Evolutionary conservation across 2,797 vertebrate genomes (phyloP).

Genomic region (Neostethus bicornis): DNA sequence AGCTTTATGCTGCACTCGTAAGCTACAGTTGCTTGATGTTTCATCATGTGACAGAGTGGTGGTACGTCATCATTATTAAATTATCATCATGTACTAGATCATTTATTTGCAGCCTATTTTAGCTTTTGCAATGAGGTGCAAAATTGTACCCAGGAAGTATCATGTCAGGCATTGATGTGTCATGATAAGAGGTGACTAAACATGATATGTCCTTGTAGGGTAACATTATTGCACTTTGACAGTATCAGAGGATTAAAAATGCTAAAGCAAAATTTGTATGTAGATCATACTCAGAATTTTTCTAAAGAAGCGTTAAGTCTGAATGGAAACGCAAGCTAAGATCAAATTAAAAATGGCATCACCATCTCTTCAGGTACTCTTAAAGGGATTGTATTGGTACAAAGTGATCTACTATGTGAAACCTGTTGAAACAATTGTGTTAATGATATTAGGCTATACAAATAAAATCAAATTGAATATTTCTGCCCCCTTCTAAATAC

Average conservation of each 20-base stretch:
- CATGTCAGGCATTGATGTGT: constrained; percentile 21
- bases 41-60: constrained; percentile 10
- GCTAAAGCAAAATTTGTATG: constrained; percentile 2
- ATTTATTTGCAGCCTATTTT: constrained; percentile 36
- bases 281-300: constrained; percentile 43
- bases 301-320: constrained; percentile 33
- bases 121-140: constrained; percentile 26
- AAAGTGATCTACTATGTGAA: no score
- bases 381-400: no score
- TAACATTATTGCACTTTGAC: constrained; percentile 13
- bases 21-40: constrained; percentile 5
- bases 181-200: constrained; percentile 25
- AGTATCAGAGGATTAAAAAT: constrained; percentile 15
- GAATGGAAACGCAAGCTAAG: constrained; percentile 44
- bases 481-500: no score
- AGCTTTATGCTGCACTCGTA: not conserved
- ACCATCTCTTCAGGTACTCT: constrained; percentile 57
- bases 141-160: constrained; percentile 29
- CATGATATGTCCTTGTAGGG: constrained; percentile 16
- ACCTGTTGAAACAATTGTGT: no score
- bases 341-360: constrained; percentile 53
- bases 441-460: no score
- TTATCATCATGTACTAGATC: constrained; percentile 21
- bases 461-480: no score
- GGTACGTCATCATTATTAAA: constrained; percentile 20